phyloP scores from a whole-genome alignment of 2,113 vertebrate species.

The Periophthalmodon schlosseri region DNA sequence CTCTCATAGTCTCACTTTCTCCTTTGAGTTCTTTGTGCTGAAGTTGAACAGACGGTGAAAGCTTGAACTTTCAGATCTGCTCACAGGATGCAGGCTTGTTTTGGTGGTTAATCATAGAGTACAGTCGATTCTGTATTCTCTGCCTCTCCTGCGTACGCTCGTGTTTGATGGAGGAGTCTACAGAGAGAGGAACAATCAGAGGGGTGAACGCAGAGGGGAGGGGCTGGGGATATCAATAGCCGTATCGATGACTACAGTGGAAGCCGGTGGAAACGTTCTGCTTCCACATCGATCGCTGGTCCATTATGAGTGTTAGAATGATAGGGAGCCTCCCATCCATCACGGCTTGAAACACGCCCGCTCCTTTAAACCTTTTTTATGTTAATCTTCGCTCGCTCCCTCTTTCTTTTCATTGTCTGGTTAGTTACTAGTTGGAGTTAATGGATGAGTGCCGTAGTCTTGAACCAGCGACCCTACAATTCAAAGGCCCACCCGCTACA shows the following conservation, averaged over 20 bases:
- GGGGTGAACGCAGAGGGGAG: constrained; percentile 43
- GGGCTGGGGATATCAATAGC: constrained; percentile 53
- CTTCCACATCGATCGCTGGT: constrained; percentile 66
- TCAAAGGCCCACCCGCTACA: too few species aligned
- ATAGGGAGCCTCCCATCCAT: constrained; percentile 52
- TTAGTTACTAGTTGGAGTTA: too few species aligned
- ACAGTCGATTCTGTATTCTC: constrained; percentile 21
- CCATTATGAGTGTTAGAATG: constrained; percentile 69
- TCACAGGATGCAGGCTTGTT: constrained; percentile 15
- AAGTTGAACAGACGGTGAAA: not conserved
- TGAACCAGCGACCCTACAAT: too few species aligned
- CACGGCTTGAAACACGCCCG: constrained; percentile 40
- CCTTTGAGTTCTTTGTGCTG: not conserved
- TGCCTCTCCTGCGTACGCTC: constrained; percentile 24
- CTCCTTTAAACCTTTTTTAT: constrained; percentile 21
- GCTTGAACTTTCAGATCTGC: not conserved
- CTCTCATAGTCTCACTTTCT: not conserved
- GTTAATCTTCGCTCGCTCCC: constrained; percentile 5
- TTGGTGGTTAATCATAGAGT: constrained; percentile 38
- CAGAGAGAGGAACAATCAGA: constrained; percentile 43
- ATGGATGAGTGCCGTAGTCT: too few species aligned
- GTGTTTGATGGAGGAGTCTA: constrained; percentile 42
- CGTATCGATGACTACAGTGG: constrained; percentile 59
- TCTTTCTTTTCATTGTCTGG: constrained; percentile 5
- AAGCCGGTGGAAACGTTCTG: constrained; percentile 63